A percentile compares a stretch with the other conserved stretches of the same genome.
phyloP scores from a whole-genome alignment of 1,140 invertebrate genomes.

The Leptinotarsa texana region DNA sequence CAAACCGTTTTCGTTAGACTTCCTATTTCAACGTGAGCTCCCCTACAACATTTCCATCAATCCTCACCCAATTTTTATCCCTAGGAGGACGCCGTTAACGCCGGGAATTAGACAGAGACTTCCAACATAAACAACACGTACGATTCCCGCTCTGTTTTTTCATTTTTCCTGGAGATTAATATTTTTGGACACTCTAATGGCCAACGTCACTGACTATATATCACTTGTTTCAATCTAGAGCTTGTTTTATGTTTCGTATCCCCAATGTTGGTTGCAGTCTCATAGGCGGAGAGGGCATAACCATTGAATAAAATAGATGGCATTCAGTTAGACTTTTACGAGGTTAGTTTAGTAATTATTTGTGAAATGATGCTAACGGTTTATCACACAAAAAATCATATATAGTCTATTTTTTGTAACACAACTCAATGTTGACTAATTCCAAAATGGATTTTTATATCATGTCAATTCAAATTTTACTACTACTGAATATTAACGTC shows the following conservation, averaged over 20 bases:
- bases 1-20: no score
- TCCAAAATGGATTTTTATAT: no score
- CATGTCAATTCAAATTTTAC: no score
- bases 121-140: constrained; percentile 31
- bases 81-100: constrained; percentile 17
- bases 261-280: constrained; percentile 9
- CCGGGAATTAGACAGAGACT: constrained; percentile 26
- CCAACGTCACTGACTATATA: constrained; percentile 56
- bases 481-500: no score
- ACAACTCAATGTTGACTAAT: no score
- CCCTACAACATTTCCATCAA: background rate
- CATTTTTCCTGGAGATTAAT: constrained; percentile 54
- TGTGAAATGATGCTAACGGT: no score
- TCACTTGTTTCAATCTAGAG: constrained; percentile 57
- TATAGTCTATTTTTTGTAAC: no score
- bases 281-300: constrained; percentile 16
- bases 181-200: constrained; percentile 58
- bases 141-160: constrained; percentile 28
- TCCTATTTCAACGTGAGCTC: background rate
- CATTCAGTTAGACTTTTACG: no score
- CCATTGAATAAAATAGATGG: no score
- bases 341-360: no score
- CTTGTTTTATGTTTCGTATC: constrained; percentile 55
- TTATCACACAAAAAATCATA: no score
- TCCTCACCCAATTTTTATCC: constrained; percentile 1